phyloP scores from a whole-genome alignment of 2,113 vertebrate species.

The Oryzias melastigma region DNA sequence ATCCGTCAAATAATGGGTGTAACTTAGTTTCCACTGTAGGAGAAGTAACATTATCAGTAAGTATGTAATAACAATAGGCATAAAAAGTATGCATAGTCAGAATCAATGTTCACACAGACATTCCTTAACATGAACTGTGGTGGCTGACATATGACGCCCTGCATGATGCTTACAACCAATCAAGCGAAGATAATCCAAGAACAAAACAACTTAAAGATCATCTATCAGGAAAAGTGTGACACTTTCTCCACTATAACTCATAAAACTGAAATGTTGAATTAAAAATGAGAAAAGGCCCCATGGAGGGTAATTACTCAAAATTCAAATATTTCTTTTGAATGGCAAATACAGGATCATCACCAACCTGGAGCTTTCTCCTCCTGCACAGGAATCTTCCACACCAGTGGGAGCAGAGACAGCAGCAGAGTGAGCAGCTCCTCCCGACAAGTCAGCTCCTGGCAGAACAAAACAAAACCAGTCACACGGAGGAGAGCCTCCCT shows the following conservation, averaged over 20 bases:
- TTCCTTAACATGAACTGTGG: conserved; percentile 2
- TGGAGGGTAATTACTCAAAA: no score
- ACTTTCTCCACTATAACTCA: no score
- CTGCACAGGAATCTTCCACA: conserved; percentile 96
- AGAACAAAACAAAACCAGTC: conserved; percentile 25
- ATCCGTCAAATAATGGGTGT: neutral
- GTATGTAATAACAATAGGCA: neutral
- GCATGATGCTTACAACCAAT: neutral
- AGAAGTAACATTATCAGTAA: neutral
- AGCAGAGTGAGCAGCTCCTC: conserved; percentile 95
- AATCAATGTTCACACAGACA: conserved; percentile 7
- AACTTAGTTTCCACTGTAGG: neutral
- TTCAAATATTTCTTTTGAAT: neutral
- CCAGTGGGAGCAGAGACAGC: conserved; percentile 90
- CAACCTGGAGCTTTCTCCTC: conserved; percentile 90
- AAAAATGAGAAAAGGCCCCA: no score
- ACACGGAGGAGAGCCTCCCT: conserved; percentile 19
- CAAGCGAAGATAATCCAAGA: no score
- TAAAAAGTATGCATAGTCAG: neutral
- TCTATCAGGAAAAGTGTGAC: no score
- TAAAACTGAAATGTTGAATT: no score
- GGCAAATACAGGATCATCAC: conserved; percentile 2
- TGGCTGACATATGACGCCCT: conserved; percentile 1
- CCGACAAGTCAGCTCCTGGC: conserved; percentile 91
- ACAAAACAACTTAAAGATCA: no score